phyloP scores from a whole-genome alignment of 2,797 vertebrate species.

The Aselliscus stoliczkanus region DNA sequence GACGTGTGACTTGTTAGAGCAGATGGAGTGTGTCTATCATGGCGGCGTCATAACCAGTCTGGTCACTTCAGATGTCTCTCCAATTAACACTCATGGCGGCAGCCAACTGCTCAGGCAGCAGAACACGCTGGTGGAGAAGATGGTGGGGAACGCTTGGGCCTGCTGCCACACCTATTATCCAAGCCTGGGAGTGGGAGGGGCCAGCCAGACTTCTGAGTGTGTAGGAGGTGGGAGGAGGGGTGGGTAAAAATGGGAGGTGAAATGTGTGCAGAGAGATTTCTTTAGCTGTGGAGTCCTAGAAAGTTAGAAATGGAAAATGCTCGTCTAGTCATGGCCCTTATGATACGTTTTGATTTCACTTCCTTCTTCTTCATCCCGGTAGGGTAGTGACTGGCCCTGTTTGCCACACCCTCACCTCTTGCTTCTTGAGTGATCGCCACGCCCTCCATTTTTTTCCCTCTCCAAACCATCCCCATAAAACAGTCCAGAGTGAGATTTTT shows the following conservation, averaged over 20 bases:
- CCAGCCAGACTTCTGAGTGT: constrained; percentile 43
- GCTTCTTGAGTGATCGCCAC: neutral
- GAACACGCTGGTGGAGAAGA: constrained; percentile 64
- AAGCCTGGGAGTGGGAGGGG: constrained; percentile 52
- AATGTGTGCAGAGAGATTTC: constrained; percentile 47
- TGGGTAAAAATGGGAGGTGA: constrained; percentile 58
- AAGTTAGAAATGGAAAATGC: constrained; percentile 62
- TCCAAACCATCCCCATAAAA: neutral
- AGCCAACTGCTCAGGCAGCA: constrained; percentile 72
- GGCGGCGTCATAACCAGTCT: constrained; percentile 67
- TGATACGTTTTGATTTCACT: neutral
- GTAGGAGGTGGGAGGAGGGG: constrained; percentile 53
- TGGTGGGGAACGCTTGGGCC: constrained; percentile 69
- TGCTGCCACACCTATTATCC: constrained; percentile 72
- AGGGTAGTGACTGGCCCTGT: neutral
- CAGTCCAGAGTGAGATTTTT: neutral
- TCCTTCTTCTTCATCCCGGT: neutral
- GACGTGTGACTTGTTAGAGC: constrained; percentile 48
- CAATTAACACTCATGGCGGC: constrained; percentile 75
- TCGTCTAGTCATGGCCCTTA: constrained; percentile 38
- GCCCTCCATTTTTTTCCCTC: neutral
- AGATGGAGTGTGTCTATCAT: constrained; percentile 76
- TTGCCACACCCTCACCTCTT: neutral
- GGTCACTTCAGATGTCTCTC: constrained; percentile 78
- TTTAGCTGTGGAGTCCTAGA: constrained; percentile 70